Evolutionary conservation across 2,113 vertebrate genomes (phyloP).

Genomic region (Oophaga pumilio): DNA sequence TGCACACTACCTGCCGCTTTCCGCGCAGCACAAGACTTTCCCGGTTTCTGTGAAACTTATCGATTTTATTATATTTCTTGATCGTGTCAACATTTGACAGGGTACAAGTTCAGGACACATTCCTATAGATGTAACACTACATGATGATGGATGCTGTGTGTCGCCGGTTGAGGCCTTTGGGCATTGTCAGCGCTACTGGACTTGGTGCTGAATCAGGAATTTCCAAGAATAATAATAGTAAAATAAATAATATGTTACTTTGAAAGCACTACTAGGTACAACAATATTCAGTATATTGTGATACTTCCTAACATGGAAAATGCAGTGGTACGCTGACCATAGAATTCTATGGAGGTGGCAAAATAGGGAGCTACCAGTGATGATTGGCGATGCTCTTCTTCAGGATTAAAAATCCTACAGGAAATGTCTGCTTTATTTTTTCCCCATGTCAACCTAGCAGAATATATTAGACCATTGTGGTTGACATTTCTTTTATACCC

Average conservation of each 20-base stretch:
- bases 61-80: neutral
- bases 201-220: neutral
- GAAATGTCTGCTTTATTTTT: too few species aligned
- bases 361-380: too few species aligned
- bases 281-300: neutral
- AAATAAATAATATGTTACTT: neutral
- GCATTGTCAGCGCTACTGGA: neutral
- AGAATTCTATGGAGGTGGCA: neutral
- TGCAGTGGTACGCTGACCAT: neutral
- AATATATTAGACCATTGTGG: too few species aligned
- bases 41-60: constrained; percentile 80
- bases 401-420: too few species aligned
- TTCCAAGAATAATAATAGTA: neutral
- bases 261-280: constrained; percentile 32
- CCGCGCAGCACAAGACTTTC: constrained; percentile 61
- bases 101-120: neutral
- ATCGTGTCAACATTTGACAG: neutral
- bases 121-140: constrained; percentile 9
- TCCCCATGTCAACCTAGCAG: too few species aligned
- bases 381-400: too few species aligned
- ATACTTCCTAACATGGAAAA: neutral
- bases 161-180: neutral
- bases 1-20: constrained; percentile 39
- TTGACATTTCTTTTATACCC: too few species aligned
- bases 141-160: neutral